Percentiles rank a stretch among this genome's conserved stretches.
These are phyloP conservation scores for Drosophila arawakana DNA, from an alignment of 1,140 invertebrate species.

Conservation along the genomic window DNA sequence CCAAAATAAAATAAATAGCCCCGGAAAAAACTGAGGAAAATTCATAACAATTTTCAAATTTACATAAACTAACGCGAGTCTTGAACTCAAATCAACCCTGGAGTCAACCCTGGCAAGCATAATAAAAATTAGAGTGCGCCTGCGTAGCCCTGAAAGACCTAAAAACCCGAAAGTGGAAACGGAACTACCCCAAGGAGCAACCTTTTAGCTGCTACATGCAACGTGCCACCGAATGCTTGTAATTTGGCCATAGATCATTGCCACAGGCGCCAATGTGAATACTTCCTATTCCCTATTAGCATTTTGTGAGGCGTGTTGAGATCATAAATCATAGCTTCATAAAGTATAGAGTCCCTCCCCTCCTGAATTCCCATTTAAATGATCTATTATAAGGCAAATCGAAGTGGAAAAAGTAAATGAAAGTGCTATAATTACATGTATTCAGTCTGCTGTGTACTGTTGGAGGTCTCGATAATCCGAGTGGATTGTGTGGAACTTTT, in stretches of 20 bases:
- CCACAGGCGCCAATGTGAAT: slow-evolving; percentile 14
- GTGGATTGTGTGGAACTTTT: neutral
- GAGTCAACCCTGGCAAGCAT: neutral
- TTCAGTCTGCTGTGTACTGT: neutral
- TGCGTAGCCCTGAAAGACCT: slow-evolving; percentile 35
- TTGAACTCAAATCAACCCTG: slow-evolving; percentile 26
- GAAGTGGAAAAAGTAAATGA: slow-evolving; percentile 20
- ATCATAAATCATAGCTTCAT: slow-evolving; percentile 66
- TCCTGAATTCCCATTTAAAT: slow-evolving; percentile 20
- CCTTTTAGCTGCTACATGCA: slow-evolving; percentile 50
- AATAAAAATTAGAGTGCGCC: slow-evolving; percentile 80
- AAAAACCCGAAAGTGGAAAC: slow-evolving; percentile 31
- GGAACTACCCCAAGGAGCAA: slow-evolving; percentile 44
- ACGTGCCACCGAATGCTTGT: slow-evolving; percentile 1
- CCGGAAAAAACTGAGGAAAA: slow-evolving; percentile 25
- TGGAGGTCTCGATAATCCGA: neutral
- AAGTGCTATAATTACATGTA: slow-evolving; percentile 33
- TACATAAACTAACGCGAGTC: slow-evolving; percentile 58
- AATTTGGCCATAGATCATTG: slow-evolving; percentile 64
- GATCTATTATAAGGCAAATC: slow-evolving; percentile 49
- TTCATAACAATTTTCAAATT: slow-evolving; percentile 64
- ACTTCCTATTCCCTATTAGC: neutral
- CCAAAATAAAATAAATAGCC: slow-evolving; percentile 63
- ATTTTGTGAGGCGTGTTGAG: slow-evolving; percentile 43
- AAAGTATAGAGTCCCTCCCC: slow-evolving; percentile 14